These are phyloP conservation scores for Caranx melampygus DNA, from an alignment of 2,113 vertebrate species.

Conservation along the genomic window DNA sequence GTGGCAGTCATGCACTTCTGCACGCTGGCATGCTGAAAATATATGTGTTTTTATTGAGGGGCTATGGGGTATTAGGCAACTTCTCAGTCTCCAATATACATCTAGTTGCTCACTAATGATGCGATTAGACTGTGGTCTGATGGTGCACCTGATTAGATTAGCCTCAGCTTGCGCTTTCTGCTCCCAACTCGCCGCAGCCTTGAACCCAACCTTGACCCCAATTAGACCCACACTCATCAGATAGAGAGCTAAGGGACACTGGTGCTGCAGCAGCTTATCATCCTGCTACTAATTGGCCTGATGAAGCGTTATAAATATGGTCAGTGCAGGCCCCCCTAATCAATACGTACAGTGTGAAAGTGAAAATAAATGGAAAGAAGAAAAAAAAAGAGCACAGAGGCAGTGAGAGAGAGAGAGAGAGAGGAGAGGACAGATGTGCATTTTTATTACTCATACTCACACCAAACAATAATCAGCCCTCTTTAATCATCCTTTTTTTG, in stretches of 20 bases:
- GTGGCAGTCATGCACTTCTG: constrained; percentile 20
- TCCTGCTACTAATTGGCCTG: constrained; percentile 77
- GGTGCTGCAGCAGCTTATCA: constrained; percentile 73
- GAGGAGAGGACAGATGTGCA: not conserved
- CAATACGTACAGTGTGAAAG: constrained; percentile 25
- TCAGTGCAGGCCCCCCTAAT: constrained; percentile 44
- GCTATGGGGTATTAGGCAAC: constrained; percentile 60
- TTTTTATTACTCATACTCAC: not conserved
- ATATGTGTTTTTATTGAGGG: constrained; percentile 34
- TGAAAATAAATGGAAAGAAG: not conserved
- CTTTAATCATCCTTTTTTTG: constrained; percentile 9
- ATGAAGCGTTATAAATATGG: constrained; percentile 76
- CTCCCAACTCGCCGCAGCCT: constrained; percentile 72
- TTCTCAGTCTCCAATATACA: constrained; percentile 76
- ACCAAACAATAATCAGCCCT: not conserved
- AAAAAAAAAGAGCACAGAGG: not conserved
- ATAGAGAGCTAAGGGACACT: constrained; percentile 67
- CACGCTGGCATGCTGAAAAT: constrained; percentile 26
- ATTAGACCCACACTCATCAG: constrained; percentile 81
- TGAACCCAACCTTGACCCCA: constrained; percentile 85
- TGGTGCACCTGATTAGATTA: constrained; percentile 85
- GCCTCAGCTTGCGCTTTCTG: constrained; percentile 65
- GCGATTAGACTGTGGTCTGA: constrained; percentile 80
- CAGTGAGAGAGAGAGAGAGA: not conserved
- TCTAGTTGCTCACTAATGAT: constrained; percentile 79